Evolutionary conservation across 1,140 invertebrate species (phyloP), one percentile per base, ranked within the genome.

Genomic region (Samia ricini): DNA sequence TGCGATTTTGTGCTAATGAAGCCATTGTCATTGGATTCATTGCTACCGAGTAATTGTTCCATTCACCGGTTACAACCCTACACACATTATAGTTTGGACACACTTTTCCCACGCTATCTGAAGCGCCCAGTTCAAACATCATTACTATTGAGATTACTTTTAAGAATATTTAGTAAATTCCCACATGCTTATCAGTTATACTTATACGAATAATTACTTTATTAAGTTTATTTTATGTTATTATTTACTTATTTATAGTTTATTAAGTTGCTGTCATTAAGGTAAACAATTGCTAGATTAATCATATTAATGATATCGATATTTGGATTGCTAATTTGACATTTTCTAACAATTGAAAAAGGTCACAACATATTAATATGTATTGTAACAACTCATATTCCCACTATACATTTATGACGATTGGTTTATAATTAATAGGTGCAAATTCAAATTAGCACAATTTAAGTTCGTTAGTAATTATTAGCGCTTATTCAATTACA

Each of bases 31-130:
- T 21, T 18, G 51, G 51, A 52, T 52, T 52, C 51, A 52, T 52
- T 52, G 51, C 51, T 23, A 52, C 51, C 51, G n/a, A 52, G 51
- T 52, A 52, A 52, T 52, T 52, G 51, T 52, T 52, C 51, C 51
- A 52, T 52, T 52, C 51, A 52, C 20, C 22, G 51, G 51, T 52
- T 23, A 23, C 51, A 22, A 52, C 51, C 51, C 51, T 52, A 52
- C 20, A n/a, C 22, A 15, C 21, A 21, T 52, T 52, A 52, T 2
- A 15, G 0, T 52, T 21, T 2, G 20, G 51, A 52, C 19, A 52
- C 51, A 52, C 21, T 52, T 2, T 21, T 52, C 51, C 22, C 22
- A 52, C 51, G 22, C 4, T n/a, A 52, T 1, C 33, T 42, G n/a
- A 42, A 1, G 3, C 12, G 33, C 4, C 12, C n/a, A 10, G 12